Evolutionary conservation across 2,113 vertebrate genomes (phyloP).

Genomic region (Notiomystis cincta): DNA sequence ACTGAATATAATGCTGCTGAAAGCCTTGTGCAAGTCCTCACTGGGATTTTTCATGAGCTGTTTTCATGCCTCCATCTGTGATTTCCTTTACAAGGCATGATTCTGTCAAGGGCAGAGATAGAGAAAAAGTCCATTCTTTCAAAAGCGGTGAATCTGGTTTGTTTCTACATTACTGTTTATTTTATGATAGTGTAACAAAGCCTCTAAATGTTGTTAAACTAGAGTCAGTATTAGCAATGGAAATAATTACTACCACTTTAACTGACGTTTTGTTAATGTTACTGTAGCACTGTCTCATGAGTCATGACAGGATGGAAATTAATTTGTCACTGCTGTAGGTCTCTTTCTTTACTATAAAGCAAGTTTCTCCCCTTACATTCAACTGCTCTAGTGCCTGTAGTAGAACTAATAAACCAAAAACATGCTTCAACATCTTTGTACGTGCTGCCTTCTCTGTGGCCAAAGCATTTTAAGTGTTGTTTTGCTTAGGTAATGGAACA

Average conservation of each 20-base stretch:
- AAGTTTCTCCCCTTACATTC: constrained; percentile 10
- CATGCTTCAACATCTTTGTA: background rate
- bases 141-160: background rate
- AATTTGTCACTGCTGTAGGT: constrained; percentile 59
- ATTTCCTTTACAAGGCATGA: background rate
- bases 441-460: background rate
- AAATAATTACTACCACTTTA: constrained; percentile 39
- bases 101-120: background rate
- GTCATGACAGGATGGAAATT: constrained; percentile 59
- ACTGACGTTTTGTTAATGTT: constrained; percentile 32
- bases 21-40: background rate
- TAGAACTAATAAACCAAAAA: constrained; percentile 28
- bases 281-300: background rate
- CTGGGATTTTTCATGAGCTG: background rate
- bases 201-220: constrained; percentile 14
- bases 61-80: background rate
- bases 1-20: background rate
- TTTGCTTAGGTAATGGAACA: constrained; percentile 5
- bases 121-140: background rate
- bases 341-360: constrained; percentile 37
- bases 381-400: background rate
- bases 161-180: constrained; percentile 39
- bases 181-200: constrained; percentile 36
- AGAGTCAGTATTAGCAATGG: constrained; percentile 43
- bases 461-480: background rate